Evolutionary conservation across 2,888 invertebrate genomes (phyloP), one percentile per base, ranked within the genome.

Genomic region (Coremacera marginata): DNA sequence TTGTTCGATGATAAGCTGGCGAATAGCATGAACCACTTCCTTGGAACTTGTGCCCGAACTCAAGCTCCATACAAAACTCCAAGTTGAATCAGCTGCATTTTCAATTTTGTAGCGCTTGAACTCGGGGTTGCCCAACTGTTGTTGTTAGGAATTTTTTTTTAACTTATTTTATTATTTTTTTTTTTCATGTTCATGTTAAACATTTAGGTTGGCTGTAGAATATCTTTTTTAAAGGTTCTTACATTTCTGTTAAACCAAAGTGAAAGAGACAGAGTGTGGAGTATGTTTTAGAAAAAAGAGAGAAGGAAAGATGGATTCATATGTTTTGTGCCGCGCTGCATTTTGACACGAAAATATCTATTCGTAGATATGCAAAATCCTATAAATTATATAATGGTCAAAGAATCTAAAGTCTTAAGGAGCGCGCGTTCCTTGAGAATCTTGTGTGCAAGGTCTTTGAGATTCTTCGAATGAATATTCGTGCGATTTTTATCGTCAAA

Each of bases 1-100:
- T 88, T 88, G 88, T 88, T 87, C 83, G 82, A 79, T 84, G 88
- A 88, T 88, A 89, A 88, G 67, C 55, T n/a, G 57, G 86, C 83
- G 84, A 80, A 84, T 80, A 85, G 84, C 84, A 83, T 84, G 84
- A 84, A 86, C 85, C 87, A 86, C 87, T 88, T 88, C 88, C 84
- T 84, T 85, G 86, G 88, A 88, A 84, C 83, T 82, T 82, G 82
- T 84, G 65, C 27, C 70, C 74, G 76, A 75, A 70, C 55, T n/a
- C 31, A 51, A 16, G 51, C 55, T 55, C 55, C 27, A 67, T 5
- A n/a, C 19, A 3, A 52, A 55, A n/a, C 27, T 8, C 31, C 49
- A 44, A n/a, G 19, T 31, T 31, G n/a, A 25, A 9, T 19, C 70
- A 74, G 70, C 51, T 74, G 70, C 60, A 62, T 51, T 57, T 49